phyloP scores from a whole-genome alignment of 2,113 vertebrate genomes.

The Dasyprocta punctata region DNA sequence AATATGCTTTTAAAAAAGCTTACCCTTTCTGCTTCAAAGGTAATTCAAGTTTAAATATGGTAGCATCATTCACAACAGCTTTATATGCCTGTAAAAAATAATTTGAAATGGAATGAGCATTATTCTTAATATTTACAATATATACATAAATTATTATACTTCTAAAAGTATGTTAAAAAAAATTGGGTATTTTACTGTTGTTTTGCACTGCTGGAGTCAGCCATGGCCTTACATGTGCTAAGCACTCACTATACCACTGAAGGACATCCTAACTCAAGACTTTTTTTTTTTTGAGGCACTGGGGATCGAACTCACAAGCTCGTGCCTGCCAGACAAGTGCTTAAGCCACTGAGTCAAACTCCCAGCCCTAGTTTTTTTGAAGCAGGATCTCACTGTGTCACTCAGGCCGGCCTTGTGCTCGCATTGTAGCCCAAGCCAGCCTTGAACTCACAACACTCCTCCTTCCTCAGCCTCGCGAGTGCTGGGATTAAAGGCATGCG shows the following conservation, averaged over 20 bases:
- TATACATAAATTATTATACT: background rate
- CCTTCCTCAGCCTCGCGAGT: no score
- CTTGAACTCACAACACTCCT: no score
- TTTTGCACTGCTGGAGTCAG: background rate
- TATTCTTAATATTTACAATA: constrained; percentile 63
- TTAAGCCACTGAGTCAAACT: no score
- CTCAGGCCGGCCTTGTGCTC: no score
- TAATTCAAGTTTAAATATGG: constrained; percentile 99
- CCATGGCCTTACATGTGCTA: background rate
- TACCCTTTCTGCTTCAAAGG: constrained; percentile 99
- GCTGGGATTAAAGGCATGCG: no score
- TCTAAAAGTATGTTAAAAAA: background rate
- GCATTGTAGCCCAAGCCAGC: no score
- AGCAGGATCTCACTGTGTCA: no score
- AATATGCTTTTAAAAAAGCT: constrained; percentile 78
- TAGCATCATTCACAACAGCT: constrained; percentile 99
- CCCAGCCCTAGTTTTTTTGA: no score
- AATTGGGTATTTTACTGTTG: background rate
- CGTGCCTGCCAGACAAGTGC: no score
- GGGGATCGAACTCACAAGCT: no score
- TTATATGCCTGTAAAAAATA: constrained; percentile 94
- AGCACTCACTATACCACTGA: background rate
- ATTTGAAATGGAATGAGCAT: constrained; percentile 55
- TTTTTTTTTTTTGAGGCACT: no score
- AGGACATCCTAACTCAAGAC: no score